Evolutionary conservation across 1,140 invertebrate genomes (phyloP).

Genomic region (Caerostris darwini): DNA sequence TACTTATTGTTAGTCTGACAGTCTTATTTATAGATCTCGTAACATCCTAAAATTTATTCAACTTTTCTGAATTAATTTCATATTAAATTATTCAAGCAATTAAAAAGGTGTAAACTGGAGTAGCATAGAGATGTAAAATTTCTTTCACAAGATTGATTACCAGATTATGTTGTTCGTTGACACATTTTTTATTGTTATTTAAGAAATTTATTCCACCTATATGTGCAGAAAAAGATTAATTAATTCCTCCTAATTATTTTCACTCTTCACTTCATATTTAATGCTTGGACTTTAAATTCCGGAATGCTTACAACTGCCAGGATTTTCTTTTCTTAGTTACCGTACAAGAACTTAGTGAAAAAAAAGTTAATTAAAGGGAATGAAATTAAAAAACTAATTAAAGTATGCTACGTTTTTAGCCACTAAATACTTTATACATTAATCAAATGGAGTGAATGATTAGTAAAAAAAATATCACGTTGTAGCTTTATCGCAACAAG

Average conservation of each 20-base stretch:
- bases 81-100: background rate
- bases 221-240: background rate
- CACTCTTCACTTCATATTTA: background rate
- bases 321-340: background rate
- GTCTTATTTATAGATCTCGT: background rate
- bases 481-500: too few relatives aligned
- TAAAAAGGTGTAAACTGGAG: background rate
- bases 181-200: background rate
- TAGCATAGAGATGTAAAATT: background rate
- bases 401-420: too few relatives aligned
- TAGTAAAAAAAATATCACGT: too few relatives aligned
- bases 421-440: too few relatives aligned
- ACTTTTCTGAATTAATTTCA: background rate
- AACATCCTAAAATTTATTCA: background rate
- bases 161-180: background rate
- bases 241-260: background rate
- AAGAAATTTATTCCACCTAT: conserved; percentile 19
- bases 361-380: background rate
- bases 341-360: background rate
- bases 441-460: too few relatives aligned
- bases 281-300: background rate
- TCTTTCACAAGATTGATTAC: background rate
- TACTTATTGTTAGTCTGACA: background rate
- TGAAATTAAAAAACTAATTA: too few relatives aligned
- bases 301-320: background rate